Evolutionary conservation across 2,113 vertebrate species (phyloP).

Genomic region (Prionailurus bengalensis): DNA sequence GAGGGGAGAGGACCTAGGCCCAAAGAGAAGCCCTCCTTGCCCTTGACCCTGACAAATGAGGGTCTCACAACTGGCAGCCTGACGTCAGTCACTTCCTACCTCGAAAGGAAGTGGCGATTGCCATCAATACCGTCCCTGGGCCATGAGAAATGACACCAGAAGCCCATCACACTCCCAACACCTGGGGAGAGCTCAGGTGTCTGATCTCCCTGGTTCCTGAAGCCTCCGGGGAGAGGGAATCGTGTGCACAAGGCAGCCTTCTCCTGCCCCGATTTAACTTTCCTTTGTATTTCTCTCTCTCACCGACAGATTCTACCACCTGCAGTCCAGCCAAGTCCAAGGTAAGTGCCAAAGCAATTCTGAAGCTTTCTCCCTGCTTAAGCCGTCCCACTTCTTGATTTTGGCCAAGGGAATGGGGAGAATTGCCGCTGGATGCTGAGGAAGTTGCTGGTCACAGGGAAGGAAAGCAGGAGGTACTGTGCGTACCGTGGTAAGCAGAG

Average conservation of each 20-base stretch:
- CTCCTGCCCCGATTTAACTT: neutral
- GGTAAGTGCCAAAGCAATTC: constrained; percentile 87
- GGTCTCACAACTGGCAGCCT: neutral
- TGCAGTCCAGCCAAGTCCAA: constrained; percentile 96
- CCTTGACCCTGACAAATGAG: neutral
- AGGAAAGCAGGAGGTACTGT: neutral
- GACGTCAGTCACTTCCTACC: constrained; percentile 64
- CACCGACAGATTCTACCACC: constrained; percentile 93
- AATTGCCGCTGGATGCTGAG: neutral
- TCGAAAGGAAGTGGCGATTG: neutral
- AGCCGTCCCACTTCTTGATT: neutral
- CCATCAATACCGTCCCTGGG: neutral
- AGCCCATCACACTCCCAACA: neutral
- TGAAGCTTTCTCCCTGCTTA: neutral
- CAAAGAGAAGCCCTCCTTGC: neutral
- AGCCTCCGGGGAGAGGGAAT: constrained; percentile 28
- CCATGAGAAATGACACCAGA: constrained; percentile 18
- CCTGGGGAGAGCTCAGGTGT: constrained; percentile 19
- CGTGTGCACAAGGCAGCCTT: neutral
- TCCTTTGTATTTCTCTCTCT: constrained; percentile 61
- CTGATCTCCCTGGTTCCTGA: constrained; percentile 37
- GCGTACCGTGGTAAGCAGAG: neutral
- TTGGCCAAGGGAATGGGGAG: neutral
- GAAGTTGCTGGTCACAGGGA: neutral
- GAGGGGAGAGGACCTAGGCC: neutral